Percentiles rank a stretch among this genome's conserved stretches.
phyloP scores from a whole-genome alignment of 2,797 vertebrate genomes.

The Urophycis tenuis region DNA sequence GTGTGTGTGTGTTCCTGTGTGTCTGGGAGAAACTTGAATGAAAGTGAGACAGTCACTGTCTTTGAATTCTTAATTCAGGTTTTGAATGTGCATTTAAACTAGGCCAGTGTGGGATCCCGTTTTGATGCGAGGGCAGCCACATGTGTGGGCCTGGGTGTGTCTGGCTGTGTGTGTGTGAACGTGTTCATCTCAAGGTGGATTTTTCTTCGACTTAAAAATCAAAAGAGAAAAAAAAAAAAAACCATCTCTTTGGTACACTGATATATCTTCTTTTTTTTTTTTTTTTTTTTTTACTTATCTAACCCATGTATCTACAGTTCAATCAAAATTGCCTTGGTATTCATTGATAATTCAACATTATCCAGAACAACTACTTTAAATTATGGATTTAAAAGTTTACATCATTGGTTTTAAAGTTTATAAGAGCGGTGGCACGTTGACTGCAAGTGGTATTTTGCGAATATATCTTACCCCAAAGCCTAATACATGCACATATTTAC shows the following conservation, averaged over 20 bases:
- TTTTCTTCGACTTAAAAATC: slow-evolving; percentile 9
- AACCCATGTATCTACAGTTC: neutral
- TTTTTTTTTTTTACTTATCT: neutral
- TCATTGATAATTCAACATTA: neutral
- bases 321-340: neutral
- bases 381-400: neutral
- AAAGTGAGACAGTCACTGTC: slow-evolving; percentile 32
- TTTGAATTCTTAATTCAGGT: slow-evolving; percentile 45
- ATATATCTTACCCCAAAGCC: neutral
- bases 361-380: neutral
- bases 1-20: slow-evolving; percentile 10
- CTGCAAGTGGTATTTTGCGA: too few species aligned
- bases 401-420: neutral
- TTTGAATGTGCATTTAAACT: slow-evolving; percentile 50
- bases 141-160: slow-evolving; percentile 6
- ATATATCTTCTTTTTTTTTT: neutral
- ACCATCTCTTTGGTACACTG: slow-evolving; percentile 14
- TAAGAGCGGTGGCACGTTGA: neutral
- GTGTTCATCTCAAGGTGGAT: slow-evolving; percentile 27
- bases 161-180: slow-evolving; percentile 1
- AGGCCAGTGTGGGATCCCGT: slow-evolving; percentile 44
- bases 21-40: slow-evolving; percentile 23
- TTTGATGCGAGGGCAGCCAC: neutral
- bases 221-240: neutral
- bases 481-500: neutral